Evolutionary conservation across 2,113 vertebrate species (phyloP), one percentile per base, ranked within the genome.

Genomic region (Misgurnus mizolepis): DNA sequence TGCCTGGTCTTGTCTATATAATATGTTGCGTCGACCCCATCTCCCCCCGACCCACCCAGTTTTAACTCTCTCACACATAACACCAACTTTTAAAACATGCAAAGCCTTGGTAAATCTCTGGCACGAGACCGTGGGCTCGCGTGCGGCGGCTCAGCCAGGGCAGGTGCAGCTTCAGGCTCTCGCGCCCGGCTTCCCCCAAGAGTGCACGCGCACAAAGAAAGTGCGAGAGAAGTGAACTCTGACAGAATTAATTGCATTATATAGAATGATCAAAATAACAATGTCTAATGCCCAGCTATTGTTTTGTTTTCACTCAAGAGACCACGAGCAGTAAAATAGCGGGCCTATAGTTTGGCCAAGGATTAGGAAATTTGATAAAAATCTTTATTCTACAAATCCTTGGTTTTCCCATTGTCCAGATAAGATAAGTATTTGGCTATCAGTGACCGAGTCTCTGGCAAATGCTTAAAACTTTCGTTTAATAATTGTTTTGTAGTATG

Each of bases 21-120:
- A 87, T 47, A 78, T 74, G 71, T 85, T 81, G 14, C 8, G 55
- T 69, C 80, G 84, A 83, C 81, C 78, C 71, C 76, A 43, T 76
- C 74, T 18, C 67, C 78, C 67, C 27, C 49, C 62, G 76, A 58
- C 66, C n/a, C 72, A 53, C 65, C 45, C 78, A 40, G 43, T 49
- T 77, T 45, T 85, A 84, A 88, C 67, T 80, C 83, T 78, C 81
- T 78, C 83, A 77, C 87, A 83, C 84, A 87, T 83, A 84, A 86
- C 85, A 89, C 81, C 85, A 91, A 91, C 86, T 91, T 88, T 86
- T 91, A 91, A 93, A 92, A 91, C 89, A 94, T 93, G 92, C 91
- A 92, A 93, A 93, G 90, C 91, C 82, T 64, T 87, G 83, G 81
- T 47, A 78, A 92, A 93, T 93, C 93, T 91, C 90, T 84, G 89